Evolutionary conservation across 2,113 vertebrate species (phyloP).

Genomic region (Eidolon helvum): DNA sequence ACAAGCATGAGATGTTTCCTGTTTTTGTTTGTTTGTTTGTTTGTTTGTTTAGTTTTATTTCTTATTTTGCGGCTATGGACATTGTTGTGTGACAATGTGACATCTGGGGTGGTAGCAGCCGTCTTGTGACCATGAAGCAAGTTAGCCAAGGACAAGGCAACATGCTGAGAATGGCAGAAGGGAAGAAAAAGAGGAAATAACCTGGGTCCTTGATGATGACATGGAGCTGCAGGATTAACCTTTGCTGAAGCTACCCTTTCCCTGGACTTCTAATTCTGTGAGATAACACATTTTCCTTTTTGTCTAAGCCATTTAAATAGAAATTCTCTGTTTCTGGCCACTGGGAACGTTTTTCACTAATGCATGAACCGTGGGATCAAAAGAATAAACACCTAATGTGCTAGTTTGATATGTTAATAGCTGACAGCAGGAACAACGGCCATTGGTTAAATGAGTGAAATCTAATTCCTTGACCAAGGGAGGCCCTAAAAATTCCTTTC

Average conservation of each 20-base stretch:
- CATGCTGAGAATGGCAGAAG: neutral
- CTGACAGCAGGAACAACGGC: neutral
- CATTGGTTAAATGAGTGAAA: neutral
- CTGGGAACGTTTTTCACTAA: neutral
- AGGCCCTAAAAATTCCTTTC: neutral
- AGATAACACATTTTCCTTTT: neutral
- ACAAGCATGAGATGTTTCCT: neutral
- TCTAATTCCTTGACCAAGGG: neutral
- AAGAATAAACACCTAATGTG: neutral
- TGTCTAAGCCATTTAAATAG: neutral
- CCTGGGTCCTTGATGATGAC: neutral
- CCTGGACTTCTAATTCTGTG: neutral
- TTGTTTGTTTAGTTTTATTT: neutral
- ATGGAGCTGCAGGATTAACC: neutral
- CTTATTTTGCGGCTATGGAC: neutral
- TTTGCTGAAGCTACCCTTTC: neutral
- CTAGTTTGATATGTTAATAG: neutral
- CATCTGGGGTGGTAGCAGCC: neutral
- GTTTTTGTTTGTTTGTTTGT: neutral
- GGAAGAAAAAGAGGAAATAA: conserved; percentile 5
- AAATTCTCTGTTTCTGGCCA: neutral
- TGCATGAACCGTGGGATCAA: neutral
- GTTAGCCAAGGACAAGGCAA: neutral
- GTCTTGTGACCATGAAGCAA: neutral
- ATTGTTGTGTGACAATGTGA: neutral